Conservation (phyloP, 2,113 vertebrate genomes). For the Procapra przewalskii region DNA sequence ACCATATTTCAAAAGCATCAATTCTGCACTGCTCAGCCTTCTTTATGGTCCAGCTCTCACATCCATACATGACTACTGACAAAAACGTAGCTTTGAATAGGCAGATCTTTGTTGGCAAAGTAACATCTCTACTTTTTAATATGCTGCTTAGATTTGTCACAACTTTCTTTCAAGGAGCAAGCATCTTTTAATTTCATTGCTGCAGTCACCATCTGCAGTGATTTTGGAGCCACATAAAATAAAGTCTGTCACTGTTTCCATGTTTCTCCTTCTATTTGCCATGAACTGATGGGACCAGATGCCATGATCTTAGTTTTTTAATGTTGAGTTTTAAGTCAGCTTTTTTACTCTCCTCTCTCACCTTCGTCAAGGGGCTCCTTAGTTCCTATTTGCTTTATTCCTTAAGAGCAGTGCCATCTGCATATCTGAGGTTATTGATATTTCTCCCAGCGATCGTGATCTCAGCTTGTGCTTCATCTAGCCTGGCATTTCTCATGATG, state of each 20-base stretch:
- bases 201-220: neutral
- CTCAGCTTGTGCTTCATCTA: neutral
- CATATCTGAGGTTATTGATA: neutral
- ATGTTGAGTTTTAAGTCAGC: neutral
- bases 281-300: neutral
- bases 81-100: neutral
- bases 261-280: neutral
- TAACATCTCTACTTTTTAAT: neutral
- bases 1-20: neutral
- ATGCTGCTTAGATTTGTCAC: neutral
- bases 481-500: neutral
- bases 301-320: neutral
- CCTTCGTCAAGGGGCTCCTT: neutral
- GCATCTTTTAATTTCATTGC: neutral
- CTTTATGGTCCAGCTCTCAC: neutral
- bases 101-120: neutral
- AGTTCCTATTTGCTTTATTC: neutral
- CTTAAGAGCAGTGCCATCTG: neutral
- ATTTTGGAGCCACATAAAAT: neutral
- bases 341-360: neutral
- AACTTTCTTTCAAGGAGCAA: neutral
- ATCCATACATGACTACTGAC: neutral
- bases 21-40: neutral
- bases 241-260: neutral
- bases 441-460: neutral